phyloP scores from a whole-genome alignment of 2,113 vertebrate genomes.

The Cheilinus undulatus region DNA sequence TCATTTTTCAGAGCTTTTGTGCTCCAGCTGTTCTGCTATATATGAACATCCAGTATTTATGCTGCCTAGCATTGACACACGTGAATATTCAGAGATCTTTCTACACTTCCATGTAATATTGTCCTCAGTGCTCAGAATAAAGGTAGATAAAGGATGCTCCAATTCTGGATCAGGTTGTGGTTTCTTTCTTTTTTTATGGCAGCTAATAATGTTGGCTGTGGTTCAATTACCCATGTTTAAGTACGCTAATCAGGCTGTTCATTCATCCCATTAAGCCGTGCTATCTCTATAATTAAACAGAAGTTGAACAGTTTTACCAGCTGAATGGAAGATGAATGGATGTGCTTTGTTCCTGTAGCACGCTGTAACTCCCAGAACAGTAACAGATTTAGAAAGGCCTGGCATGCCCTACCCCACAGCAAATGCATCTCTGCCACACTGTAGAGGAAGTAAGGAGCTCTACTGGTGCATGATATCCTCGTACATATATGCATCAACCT shows the following conservation, averaged over 20 bases:
- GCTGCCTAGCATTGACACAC: too few species aligned
- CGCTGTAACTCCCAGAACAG: neutral
- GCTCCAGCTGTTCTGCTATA: too few species aligned
- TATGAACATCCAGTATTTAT: too few species aligned
- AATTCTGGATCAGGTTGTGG: neutral
- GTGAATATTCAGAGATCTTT: too few species aligned
- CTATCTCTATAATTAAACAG: slow-evolving; percentile 42
- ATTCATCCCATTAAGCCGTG: slow-evolving; percentile 31
- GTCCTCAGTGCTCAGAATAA: too few species aligned
- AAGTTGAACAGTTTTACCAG: slow-evolving; percentile 43
- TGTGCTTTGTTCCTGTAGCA: slow-evolving; percentile 18
- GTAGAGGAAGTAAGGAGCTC: neutral
- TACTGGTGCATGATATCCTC: neutral
- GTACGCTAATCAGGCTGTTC: slow-evolving; percentile 42
- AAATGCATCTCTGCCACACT: neutral
- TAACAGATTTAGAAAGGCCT: slow-evolving; percentile 9
- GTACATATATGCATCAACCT: neutral
- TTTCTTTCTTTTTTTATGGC: neutral
- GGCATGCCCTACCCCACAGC: neutral
- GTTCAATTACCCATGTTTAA: slow-evolving; percentile 24
- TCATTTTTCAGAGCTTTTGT: too few species aligned
- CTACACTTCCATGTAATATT: too few species aligned
- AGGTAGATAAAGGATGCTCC: neutral
- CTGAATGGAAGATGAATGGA: slow-evolving; percentile 36
- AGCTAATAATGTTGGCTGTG: slow-evolving; percentile 25